Evolutionary conservation across 2,888 invertebrate species (phyloP).

Genomic region (Drosophila cyrtoloma): DNA sequence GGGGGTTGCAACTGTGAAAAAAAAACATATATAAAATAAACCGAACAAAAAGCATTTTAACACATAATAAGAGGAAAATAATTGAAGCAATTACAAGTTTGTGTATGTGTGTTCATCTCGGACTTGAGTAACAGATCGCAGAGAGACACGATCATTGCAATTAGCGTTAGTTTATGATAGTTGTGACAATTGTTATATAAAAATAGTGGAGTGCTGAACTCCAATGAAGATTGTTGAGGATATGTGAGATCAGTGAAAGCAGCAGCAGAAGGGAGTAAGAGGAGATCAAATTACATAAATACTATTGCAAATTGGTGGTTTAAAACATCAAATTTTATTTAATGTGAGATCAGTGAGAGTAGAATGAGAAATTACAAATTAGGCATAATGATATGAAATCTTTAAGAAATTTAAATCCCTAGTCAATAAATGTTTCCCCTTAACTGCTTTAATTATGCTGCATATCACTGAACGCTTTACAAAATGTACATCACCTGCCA

Average conservation of each 20-base stretch:
- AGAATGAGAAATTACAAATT: background rate
- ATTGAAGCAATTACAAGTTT: constrained; percentile 74
- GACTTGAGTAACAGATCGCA: constrained; percentile 40
- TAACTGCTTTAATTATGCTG: background rate
- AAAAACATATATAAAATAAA: constrained; percentile 21
- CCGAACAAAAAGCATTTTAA: constrained; percentile 75
- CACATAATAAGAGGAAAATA: constrained; percentile 80
- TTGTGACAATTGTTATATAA: constrained; percentile 48
- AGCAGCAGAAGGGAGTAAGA: background rate
- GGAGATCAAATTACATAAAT: background rate
- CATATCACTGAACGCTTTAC: constrained; percentile 9
- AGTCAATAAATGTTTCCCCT: background rate
- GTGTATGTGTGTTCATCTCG: constrained; percentile 8
- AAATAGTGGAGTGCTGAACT: constrained; percentile 12
- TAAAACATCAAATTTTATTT: background rate
- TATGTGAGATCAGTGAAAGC: background rate
- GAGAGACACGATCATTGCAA: constrained; percentile 61
- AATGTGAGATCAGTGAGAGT: background rate
- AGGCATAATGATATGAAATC: background rate
- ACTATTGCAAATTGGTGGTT: background rate
- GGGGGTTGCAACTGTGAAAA: constrained; percentile 30
- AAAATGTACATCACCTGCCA: constrained; percentile 27
- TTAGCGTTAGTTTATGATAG: constrained; percentile 58
- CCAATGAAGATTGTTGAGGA: background rate
- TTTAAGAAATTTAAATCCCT: background rate